Conservation (phyloP, 2,113 vertebrate species). For the Mobula hypostoma region DNA sequence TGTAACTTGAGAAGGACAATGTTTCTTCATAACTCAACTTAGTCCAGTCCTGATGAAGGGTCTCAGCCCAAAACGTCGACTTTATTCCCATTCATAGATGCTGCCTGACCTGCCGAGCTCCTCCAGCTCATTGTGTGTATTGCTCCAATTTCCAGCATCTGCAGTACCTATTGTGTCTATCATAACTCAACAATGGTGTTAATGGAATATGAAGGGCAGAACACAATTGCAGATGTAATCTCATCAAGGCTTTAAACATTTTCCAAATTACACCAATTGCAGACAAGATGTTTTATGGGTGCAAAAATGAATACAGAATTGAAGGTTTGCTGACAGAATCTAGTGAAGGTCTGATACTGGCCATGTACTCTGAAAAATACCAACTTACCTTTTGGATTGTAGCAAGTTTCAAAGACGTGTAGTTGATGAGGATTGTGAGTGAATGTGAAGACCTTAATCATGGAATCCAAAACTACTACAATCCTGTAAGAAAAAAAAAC, state of each 20-base stretch:
- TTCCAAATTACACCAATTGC: neutral
- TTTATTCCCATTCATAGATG: no score
- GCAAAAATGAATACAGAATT: neutral
- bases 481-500: slow-evolving; percentile 69
- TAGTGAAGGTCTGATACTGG: no score
- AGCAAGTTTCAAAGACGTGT: slow-evolving; percentile 97
- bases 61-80: no score
- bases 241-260: neutral
- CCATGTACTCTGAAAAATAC: neutral
- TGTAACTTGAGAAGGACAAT: no score
- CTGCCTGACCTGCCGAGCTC: no score
- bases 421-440: slow-evolving; percentile 97
- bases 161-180: no score
- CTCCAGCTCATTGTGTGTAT: no score
- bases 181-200: no score
- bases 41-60: no score
- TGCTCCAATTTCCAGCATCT: no score
- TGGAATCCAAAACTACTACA: slow-evolving; percentile 92
- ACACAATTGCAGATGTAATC: neutral
- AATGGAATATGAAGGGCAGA: neutral
- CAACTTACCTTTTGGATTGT: slow-evolving; percentile 88
- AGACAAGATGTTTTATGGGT: no score
- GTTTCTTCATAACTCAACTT: neutral
- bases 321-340: no score
- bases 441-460: slow-evolving; percentile 99